Conservation (phyloP, 2,113 vertebrate genomes). For the Hystrix brachyura region DNA sequence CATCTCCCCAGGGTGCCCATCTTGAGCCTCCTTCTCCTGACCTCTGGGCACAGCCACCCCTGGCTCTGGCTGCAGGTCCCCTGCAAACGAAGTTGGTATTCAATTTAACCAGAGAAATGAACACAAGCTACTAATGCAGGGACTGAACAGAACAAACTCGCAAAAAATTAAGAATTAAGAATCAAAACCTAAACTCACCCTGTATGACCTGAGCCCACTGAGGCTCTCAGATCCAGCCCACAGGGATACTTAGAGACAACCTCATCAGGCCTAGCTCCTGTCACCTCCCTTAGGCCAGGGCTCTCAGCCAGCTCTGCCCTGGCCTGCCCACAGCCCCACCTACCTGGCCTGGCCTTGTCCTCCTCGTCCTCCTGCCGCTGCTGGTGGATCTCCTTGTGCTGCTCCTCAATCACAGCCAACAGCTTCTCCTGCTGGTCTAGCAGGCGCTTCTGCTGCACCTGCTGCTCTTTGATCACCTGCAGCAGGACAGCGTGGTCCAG, state of each 20-base stretch:
- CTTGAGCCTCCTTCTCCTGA: constrained; percentile 72
- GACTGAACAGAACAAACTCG: not conserved
- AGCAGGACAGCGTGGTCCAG: constrained; percentile 95
- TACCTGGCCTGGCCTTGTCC: constrained; percentile 87
- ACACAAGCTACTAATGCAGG: fast-evolving
- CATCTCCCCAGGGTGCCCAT: not conserved
- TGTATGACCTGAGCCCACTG: not conserved
- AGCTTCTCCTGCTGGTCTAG: constrained; percentile 98
- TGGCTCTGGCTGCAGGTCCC: constrained; percentile 69
- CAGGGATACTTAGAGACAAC: too few species aligned
- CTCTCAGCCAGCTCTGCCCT: fast-evolving
- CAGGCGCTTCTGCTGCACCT: constrained; percentile 97
- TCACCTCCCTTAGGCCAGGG: not conserved
- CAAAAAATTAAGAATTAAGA: not conserved
- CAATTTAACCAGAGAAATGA: fast-evolving
- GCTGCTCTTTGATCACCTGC: constrained; percentile 97
- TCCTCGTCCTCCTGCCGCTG: constrained; percentile 90
- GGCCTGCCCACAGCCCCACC: not conserved
- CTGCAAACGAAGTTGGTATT: constrained; percentile 13
- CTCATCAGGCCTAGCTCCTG: not conserved
- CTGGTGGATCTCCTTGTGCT: constrained; percentile 99
- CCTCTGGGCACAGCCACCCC: not conserved
- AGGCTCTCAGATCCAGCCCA: not conserved
- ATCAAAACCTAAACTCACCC: not conserved
- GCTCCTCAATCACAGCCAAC: constrained; percentile 96